phyloP scores from a whole-genome alignment of 2,888 invertebrate species.

The Lagria hirta region DNA sequence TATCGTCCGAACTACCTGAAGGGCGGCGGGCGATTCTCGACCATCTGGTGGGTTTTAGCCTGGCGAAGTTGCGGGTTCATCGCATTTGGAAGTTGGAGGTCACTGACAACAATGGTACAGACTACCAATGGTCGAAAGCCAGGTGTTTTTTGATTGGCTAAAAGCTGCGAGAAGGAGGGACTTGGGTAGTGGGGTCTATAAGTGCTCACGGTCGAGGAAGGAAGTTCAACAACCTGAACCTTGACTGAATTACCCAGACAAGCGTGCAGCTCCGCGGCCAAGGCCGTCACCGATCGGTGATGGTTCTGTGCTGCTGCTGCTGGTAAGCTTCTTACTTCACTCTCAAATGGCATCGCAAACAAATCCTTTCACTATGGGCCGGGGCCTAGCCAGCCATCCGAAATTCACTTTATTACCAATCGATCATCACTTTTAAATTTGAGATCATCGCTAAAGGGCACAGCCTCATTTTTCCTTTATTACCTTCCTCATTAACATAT shows the following conservation, averaged over 20 bases:
- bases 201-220: constrained; percentile 49
- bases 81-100: constrained; percentile 81
- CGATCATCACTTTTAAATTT: too few species aligned
- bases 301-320: too few species aligned
- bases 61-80: constrained; percentile 66
- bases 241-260: constrained; percentile 79
- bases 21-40: constrained; percentile 51
- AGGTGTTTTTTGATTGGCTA: constrained; percentile 49
- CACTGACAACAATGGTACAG: constrained; percentile 72
- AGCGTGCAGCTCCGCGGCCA: constrained; percentile 57
- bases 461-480: too few species aligned
- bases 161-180: constrained; percentile 42
- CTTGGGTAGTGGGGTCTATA: constrained; percentile 46
- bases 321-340: constrained; percentile 42
- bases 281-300: constrained; percentile 38
- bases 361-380: constrained; percentile 51
- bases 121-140: constrained; percentile 56
- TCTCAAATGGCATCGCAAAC: constrained; percentile 46
- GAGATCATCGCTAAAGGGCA: too few species aligned
- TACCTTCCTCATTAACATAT: too few species aligned
- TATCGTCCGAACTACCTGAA: constrained; percentile 53
- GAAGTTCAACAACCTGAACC: constrained; percentile 82
- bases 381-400: too few species aligned
- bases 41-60: constrained; percentile 51
- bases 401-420: too few species aligned